phyloP scores from a whole-genome alignment of 64 coral and sea anemone species.

The Actinia tenebrosa region DNA sequence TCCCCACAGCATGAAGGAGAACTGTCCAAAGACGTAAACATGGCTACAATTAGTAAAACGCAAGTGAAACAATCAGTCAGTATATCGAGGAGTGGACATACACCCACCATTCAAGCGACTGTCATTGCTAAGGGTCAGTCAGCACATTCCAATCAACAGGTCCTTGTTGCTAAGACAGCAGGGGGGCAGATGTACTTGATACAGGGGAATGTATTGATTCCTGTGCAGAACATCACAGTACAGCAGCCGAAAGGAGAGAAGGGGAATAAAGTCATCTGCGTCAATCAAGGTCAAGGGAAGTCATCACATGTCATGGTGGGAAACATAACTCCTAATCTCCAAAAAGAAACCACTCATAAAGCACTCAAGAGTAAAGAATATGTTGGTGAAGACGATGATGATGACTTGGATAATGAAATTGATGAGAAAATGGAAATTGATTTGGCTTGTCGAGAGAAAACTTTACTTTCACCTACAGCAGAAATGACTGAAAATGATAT shows the following conservation, averaged over 20 bases:
- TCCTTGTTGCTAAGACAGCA: slow-evolving; percentile 81
- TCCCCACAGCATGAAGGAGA: background rate
- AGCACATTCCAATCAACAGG: slow-evolving; percentile 69
- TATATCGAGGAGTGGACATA: slow-evolving; percentile 14
- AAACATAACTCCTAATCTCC: slow-evolving; percentile 14
- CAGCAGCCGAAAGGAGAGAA: slow-evolving; percentile 66
- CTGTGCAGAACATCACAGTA: slow-evolving; percentile 71
- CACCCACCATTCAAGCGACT: slow-evolving; percentile 73
- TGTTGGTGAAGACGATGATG: background rate
- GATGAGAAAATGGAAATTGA: slow-evolving; percentile 17
- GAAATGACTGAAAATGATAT: slow-evolving; percentile 6
- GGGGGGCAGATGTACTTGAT: slow-evolving; percentile 93
- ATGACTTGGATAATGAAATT: slow-evolving; percentile 10
- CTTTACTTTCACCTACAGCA: slow-evolving; percentile 7
- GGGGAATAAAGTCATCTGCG: slow-evolving; percentile 52
- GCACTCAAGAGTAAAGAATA: background rate
- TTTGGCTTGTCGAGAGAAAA: slow-evolving; percentile 22
- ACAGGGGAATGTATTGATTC: slow-evolving; percentile 81
- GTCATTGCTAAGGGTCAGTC: slow-evolving; percentile 92
- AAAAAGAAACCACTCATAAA: background rate
- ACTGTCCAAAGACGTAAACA: background rate
- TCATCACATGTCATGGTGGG: slow-evolving; percentile 25
- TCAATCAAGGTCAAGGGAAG: slow-evolving; percentile 49
- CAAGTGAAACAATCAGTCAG: background rate
- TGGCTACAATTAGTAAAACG: background rate